These are phyloP conservation scores for Sogatella furcifera DNA, from an alignment of 1,140 invertebrate genomes.

Conservation along the genomic window DNA sequence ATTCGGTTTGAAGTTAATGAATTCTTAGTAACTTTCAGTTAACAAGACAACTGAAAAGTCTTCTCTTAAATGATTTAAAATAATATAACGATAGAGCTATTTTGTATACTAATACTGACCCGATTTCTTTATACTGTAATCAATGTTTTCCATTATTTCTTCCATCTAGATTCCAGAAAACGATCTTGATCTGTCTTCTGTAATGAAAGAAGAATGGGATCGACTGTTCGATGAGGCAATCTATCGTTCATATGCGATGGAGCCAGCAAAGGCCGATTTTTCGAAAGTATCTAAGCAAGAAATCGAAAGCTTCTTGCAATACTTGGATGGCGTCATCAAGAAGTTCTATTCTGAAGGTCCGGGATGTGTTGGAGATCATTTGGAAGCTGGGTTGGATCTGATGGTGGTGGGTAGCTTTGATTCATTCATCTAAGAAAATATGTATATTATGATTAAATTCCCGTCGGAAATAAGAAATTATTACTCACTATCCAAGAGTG, in stretches of 20 bases:
- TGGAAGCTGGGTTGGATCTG: slow-evolving; percentile 56
- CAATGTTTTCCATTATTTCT: no score
- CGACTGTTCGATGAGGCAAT: slow-evolving; percentile 45
- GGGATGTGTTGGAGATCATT: slow-evolving; percentile 57
- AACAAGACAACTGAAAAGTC: no score
- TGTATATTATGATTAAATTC: no score
- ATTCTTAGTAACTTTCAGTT: no score
- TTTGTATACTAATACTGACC: no score
- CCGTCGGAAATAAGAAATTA: no score
- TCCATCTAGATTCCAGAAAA: slow-evolving; percentile 8
- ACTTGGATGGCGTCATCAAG: slow-evolving; percentile 54
- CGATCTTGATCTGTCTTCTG: slow-evolving; percentile 37
- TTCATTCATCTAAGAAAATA: neutral
- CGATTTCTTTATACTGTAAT: no score
- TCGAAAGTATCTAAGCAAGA: slow-evolving; percentile 59
- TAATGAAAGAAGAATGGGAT: slow-evolving; percentile 54
- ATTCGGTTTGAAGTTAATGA: no score
- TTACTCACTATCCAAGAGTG: no score
- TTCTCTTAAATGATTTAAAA: no score
- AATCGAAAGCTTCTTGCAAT: slow-evolving; percentile 55
- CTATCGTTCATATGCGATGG: slow-evolving; percentile 51
- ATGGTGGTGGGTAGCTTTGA: slow-evolving; percentile 43
- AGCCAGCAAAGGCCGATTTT: slow-evolving; percentile 66
- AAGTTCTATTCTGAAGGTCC: slow-evolving; percentile 65
- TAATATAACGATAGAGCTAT: no score